Conservation (phyloP, 1,140 invertebrate species). For the Drosophila auraria region DNA sequence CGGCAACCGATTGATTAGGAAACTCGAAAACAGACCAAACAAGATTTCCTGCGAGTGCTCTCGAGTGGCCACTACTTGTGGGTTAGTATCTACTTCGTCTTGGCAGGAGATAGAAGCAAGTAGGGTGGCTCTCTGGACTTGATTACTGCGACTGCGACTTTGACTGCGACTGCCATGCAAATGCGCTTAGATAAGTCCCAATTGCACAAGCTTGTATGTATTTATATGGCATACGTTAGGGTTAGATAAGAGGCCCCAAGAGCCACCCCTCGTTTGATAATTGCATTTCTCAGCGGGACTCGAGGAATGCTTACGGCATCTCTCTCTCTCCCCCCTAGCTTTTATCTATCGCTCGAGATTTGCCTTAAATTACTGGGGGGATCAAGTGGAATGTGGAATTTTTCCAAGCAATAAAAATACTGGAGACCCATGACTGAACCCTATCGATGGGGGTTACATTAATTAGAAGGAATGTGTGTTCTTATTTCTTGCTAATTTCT, state of each 20-base stretch:
- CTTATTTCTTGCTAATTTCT: no score
- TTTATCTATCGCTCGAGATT: conserved; percentile 29
- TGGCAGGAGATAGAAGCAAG: not conserved
- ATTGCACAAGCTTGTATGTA: conserved; percentile 46
- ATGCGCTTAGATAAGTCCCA: conserved; percentile 56
- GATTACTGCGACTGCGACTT: not conserved
- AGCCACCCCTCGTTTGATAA: conserved; percentile 40
- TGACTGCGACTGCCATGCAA: conserved; percentile 31
- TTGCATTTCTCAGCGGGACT: conserved; percentile 25
- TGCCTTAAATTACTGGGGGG: conserved; percentile 26
- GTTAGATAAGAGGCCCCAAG: conserved; percentile 45
- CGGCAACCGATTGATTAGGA: conserved; percentile 24
- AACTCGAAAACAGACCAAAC: not conserved
- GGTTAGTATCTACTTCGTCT: not conserved
- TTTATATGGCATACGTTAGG: not conserved
- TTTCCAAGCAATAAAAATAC: conserved; percentile 1
- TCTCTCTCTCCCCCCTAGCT: not conserved
- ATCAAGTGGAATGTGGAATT: conserved; percentile 20
- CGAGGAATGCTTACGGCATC: conserved; percentile 29
- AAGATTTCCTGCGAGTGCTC: conserved; percentile 2
- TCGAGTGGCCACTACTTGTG: conserved; percentile 16
- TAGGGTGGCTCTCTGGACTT: not conserved
- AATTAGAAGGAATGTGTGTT: not conserved
- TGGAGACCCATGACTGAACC: not conserved
- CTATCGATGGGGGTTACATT: not conserved